Conservation (phyloP, 64 coral and sea anemone genomes). For the Pocillopora verrucosa region DNA sequence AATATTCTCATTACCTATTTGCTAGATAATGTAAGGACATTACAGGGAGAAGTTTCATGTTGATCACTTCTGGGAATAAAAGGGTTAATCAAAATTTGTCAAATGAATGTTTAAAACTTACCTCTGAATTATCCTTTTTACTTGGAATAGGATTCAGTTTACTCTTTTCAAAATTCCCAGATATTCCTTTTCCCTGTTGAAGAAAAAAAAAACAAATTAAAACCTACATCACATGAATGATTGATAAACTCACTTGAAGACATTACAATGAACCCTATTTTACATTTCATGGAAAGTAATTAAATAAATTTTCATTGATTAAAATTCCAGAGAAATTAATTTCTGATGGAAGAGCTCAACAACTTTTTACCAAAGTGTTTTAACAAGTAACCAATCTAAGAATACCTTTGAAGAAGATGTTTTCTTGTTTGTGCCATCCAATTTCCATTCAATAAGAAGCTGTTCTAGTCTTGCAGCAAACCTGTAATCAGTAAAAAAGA, state of each 20-base stretch:
- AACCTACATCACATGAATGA: not conserved
- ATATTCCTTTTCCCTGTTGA: constrained; percentile 52
- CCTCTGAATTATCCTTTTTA: constrained; percentile 57
- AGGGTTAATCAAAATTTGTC: too few relatives aligned
- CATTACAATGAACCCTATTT: not conserved
- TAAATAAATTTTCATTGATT: too few relatives aligned
- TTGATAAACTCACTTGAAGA: not conserved
- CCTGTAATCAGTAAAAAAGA: constrained; percentile 34
- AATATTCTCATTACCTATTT: too few relatives aligned
- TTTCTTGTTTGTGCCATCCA: constrained; percentile 66
- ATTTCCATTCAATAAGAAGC: constrained; percentile 85
- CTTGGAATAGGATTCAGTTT: constrained; percentile 92
- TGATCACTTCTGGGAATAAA: too few relatives aligned
- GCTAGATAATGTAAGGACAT: too few relatives aligned
- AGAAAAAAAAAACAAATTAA: not conserved
- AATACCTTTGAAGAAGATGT: constrained; percentile 57
- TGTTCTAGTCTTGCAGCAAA: constrained; percentile 94
- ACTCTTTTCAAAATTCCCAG: constrained; percentile 53
- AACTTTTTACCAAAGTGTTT: not conserved
- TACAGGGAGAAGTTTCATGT: too few relatives aligned
- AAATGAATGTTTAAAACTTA: constrained; percentile 6
- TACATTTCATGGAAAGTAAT: too few relatives aligned
- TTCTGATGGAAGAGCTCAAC: not conserved
- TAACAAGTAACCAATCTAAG: not conserved
- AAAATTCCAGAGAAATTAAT: too few relatives aligned